These are phyloP conservation scores for Caenorhabditis sinica DNA, from an alignment of 2,888 invertebrate species.

Conservation along the genomic window DNA sequence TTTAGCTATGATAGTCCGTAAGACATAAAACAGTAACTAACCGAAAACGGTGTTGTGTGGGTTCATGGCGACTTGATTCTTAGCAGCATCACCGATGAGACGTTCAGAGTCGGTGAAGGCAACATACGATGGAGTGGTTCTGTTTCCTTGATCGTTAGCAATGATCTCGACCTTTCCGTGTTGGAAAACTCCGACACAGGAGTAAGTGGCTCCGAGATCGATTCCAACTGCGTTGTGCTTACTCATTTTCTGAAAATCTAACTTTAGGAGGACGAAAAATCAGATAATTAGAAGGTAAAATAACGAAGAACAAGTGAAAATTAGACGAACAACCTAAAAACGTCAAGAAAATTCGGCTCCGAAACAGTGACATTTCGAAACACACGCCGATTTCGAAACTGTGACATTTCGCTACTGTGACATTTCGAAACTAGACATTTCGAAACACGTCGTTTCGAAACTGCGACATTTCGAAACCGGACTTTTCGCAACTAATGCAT, in stretches of 20 bases:
- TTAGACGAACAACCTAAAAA: conserved; percentile 1
- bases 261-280: background rate
- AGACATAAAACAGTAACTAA: conserved; percentile 27
- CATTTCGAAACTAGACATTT: too few species aligned
- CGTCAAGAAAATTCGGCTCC: background rate
- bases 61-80: conserved; percentile 86
- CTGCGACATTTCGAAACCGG: too few species aligned
- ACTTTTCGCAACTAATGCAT: too few species aligned
- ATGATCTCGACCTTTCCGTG: conserved; percentile 86
- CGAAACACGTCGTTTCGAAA: too few species aligned
- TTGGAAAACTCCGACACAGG: conserved; percentile 84
- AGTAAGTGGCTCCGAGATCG: conserved; percentile 84
- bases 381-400: too few species aligned
- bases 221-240: conserved; percentile 82
- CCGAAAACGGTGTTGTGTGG: conserved; percentile 85
- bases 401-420: too few species aligned
- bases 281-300: background rate
- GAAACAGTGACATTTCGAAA: too few species aligned
- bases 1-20: too few species aligned
- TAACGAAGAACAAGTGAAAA: background rate
- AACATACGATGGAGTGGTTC: conserved; percentile 86
- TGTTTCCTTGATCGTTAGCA: conserved; percentile 86
- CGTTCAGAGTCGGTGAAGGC: conserved; percentile 86
- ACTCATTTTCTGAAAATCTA: conserved; percentile 61
- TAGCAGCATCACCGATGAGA: conserved; percentile 85